phyloP scores from a whole-genome alignment of 1,140 invertebrate genomes.

The Zaprionus kolodkinae region DNA sequence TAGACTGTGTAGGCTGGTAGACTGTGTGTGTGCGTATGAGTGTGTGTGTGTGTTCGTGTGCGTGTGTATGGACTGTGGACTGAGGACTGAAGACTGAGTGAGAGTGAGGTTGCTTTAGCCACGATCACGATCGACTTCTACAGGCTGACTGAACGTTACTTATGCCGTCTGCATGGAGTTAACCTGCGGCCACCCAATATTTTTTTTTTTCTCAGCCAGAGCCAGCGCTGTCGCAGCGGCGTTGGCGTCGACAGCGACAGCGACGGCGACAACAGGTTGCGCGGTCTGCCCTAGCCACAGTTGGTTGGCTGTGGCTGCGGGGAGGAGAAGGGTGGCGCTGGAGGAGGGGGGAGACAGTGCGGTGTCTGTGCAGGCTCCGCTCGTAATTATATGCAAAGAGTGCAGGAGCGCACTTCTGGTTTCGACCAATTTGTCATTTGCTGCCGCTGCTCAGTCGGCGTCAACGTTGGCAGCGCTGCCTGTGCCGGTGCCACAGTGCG shows the following conservation, averaged over 20 bases:
- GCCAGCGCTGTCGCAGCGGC: constrained; percentile 16
- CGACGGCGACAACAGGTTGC: constrained; percentile 43
- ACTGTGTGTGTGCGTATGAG: not conserved
- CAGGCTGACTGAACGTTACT: constrained; percentile 82
- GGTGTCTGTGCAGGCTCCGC: constrained; percentile 19
- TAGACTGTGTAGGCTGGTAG: constrained; percentile 31
- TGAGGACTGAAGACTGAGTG: constrained; percentile 16
- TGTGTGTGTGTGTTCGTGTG: too few species aligned
- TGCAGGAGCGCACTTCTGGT: constrained; percentile 57
- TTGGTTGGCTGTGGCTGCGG: not conserved
- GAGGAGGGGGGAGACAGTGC: not conserved
- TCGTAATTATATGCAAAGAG: constrained; percentile 56
- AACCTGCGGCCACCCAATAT: constrained; percentile 81
- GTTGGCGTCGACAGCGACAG: not conserved
- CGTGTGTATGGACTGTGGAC: constrained; percentile 4
- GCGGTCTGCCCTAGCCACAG: not conserved
- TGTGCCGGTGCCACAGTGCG: constrained; percentile 22
- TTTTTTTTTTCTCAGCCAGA: constrained; percentile 38
- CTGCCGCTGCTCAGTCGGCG: constrained; percentile 18
- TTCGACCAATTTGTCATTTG: constrained; percentile 51
- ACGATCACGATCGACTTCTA: constrained; percentile 82
- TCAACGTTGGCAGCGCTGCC: not conserved
- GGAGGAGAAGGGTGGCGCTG: too few species aligned
- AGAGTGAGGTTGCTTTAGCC: constrained; percentile 48
- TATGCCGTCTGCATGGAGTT: constrained; percentile 79